Conservation (phyloP, 2,797 vertebrate species). For the Odontamblyopus rebecca region DNA sequence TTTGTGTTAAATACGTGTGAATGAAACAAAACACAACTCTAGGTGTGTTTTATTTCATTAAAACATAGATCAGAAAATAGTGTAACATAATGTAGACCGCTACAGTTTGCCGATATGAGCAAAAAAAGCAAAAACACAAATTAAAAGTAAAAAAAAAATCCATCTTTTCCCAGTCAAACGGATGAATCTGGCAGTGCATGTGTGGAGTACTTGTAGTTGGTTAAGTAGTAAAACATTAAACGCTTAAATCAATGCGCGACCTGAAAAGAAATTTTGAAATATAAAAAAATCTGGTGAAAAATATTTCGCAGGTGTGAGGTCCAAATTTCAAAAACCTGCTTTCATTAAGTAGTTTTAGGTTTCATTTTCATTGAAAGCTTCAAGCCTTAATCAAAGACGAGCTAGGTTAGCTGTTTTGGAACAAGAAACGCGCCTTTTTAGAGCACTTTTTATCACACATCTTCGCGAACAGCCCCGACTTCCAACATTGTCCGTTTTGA, state of each 20-base stretch:
- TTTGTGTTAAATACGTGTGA: too few species aligned
- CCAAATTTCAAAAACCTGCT: constrained; percentile 11
- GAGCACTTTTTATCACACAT: neutral
- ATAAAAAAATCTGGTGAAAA: constrained; percentile 18
- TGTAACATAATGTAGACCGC: too few species aligned
- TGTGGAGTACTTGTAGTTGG: too few species aligned
- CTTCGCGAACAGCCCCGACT: constrained; percentile 23
- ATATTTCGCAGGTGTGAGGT: constrained; percentile 14
- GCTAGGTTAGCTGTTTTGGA: constrained; percentile 29
- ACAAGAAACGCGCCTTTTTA: neutral
- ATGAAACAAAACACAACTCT: too few species aligned
- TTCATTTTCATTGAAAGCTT: constrained; percentile 37
- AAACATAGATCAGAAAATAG: too few species aligned
- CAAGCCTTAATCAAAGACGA: constrained; percentile 25
- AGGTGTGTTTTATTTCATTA: too few species aligned
- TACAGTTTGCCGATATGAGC: too few species aligned
- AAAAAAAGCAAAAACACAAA: too few species aligned
- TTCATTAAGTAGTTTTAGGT: constrained; percentile 20
- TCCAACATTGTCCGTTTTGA: constrained; percentile 66
- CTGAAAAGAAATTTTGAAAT: too few species aligned
- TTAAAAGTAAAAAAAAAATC: neutral
- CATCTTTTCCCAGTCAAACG: too few species aligned
- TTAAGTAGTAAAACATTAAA: constrained; percentile 8
- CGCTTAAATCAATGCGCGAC: too few species aligned
- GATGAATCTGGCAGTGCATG: too few species aligned